Evolutionary conservation across 2,113 vertebrate genomes (phyloP).

Genomic region (Cyphomyrus plagiostoma): DNA sequence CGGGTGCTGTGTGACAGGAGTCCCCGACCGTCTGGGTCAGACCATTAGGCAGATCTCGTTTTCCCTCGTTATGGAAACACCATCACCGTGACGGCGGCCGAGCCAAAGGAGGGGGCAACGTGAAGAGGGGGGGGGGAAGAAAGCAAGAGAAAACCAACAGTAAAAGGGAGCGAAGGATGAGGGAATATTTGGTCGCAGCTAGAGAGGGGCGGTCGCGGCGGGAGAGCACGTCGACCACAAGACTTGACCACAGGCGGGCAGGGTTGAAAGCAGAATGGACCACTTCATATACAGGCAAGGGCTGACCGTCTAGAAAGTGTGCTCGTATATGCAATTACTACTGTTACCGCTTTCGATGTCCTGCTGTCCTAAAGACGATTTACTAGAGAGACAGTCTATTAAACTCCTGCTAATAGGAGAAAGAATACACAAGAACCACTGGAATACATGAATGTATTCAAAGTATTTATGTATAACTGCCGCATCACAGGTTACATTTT

Average conservation of each 20-base stretch:
- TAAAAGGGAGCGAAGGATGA: slow-evolving; percentile 32
- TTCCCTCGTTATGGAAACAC: neutral
- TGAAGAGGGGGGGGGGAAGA: neutral
- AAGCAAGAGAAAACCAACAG: slow-evolving; percentile 24
- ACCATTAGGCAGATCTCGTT: neutral
- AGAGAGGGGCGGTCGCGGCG: slow-evolving; percentile 8
- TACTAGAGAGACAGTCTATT: neutral
- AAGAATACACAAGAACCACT: neutral
- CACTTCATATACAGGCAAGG: neutral
- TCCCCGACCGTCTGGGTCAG: neutral
- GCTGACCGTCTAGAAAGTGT: neutral
- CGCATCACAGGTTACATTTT: neutral
- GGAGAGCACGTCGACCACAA: no score
- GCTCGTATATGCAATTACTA: neutral
- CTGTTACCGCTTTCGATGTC: neutral
- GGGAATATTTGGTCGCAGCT: neutral
- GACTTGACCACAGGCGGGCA: neutral
- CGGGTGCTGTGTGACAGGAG: neutral
- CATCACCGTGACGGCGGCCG: neutral
- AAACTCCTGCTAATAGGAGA: neutral
- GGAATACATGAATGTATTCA: neutral
- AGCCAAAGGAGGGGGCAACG: neutral
- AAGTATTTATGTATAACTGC: neutral
- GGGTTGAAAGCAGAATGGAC: neutral
- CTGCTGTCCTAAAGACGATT: neutral